Evolutionary conservation across 2,113 vertebrate species (phyloP).

Genomic region (Peromyscus californicus): DNA sequence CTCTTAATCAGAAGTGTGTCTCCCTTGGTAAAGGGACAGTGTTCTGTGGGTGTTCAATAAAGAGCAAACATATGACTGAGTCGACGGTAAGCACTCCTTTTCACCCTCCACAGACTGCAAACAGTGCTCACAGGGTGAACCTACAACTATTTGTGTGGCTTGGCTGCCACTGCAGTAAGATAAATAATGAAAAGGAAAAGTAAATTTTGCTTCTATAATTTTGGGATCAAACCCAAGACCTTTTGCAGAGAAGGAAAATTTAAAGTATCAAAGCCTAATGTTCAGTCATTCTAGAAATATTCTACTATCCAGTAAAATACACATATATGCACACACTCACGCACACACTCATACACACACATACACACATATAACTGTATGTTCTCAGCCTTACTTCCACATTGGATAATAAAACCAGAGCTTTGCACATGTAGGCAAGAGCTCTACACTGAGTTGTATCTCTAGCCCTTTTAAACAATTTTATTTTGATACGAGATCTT

Average conservation of each 20-base stretch:
- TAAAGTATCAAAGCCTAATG: not conserved
- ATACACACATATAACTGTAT: no score
- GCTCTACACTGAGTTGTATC: not conserved
- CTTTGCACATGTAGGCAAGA: not conserved
- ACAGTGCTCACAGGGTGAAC: not conserved
- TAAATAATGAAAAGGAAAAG: not conserved
- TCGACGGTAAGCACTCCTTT: not conserved
- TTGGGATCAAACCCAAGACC: not conserved
- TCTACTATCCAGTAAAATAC: not conserved
- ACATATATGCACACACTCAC: not conserved
- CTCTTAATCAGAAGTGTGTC: not conserved
- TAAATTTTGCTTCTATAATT: not conserved
- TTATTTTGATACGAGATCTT: not conserved
- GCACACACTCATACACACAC: no score
- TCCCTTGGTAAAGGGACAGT: not conserved
- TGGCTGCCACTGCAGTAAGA: not conserved
- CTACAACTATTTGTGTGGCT: not conserved
- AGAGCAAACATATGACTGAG: not conserved
- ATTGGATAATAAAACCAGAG: not conserved
- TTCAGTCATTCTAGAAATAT: constrained; percentile 8
- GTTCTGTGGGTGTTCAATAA: not conserved
- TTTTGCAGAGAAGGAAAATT: not conserved
- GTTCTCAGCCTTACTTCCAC: not conserved
- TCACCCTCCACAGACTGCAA: not conserved
- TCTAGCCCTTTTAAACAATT: not conserved